Percentiles rank a stretch among this genome's conserved stretches.
These are phyloP conservation scores for Lutjanus erythropterus DNA, from an alignment of 2,113 vertebrate species.

Conservation along the genomic window DNA sequence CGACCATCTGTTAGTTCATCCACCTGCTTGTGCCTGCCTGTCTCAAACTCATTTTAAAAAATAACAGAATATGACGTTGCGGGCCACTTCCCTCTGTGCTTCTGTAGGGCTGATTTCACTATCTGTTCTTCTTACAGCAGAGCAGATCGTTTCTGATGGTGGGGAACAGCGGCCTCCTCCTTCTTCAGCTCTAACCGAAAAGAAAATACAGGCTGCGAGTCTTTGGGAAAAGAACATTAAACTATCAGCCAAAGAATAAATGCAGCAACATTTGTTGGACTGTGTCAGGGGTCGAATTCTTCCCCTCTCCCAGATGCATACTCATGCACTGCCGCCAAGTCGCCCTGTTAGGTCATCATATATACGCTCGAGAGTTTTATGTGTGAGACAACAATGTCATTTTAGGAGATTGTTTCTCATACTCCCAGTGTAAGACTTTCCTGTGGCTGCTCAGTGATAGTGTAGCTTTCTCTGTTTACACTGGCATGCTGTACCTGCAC, in stretches of 20 bases:
- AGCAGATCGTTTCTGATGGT: conserved; percentile 48
- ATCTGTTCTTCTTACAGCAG: conserved; percentile 47
- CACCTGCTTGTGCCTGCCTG: conserved; percentile 43
- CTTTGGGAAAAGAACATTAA: conserved; percentile 82
- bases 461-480: conserved; percentile 4
- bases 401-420: conserved; percentile 62
- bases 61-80: conserved; percentile 16
- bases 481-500: neutral
- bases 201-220: conserved; percentile 63
- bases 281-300: conserved; percentile 81
- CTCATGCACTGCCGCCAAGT: conserved; percentile 63
- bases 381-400: conserved; percentile 69
- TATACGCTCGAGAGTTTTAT: conserved; percentile 70
- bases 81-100: conserved; percentile 3
- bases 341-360: conserved; percentile 64
- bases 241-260: conserved; percentile 79
- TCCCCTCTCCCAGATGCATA: conserved; percentile 77
- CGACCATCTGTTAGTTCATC: conserved; percentile 61
- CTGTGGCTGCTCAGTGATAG: conserved; percentile 16
- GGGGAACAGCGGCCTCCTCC: conserved; percentile 48
- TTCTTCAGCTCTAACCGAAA: conserved; percentile 49
- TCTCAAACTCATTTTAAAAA: conserved; percentile 35
- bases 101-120: conserved; percentile 31
- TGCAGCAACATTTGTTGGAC: conserved; percentile 72
- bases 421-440: conserved; percentile 23